Evolutionary conservation across 92 coral and sea anemone species (phyloP).

Genomic region (Phymanthus crucifer): DNA sequence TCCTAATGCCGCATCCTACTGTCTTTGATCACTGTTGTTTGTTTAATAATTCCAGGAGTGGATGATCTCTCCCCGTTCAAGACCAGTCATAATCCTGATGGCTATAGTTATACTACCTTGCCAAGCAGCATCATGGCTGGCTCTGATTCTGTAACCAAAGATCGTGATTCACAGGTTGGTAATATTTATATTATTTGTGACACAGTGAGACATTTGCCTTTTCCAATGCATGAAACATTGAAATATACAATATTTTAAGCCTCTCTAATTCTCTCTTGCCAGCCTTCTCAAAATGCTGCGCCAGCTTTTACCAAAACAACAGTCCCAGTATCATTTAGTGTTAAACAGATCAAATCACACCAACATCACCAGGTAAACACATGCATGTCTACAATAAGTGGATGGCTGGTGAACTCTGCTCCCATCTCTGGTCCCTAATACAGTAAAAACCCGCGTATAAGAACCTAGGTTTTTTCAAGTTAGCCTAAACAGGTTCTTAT

Average conservation of each 20-base stretch:
- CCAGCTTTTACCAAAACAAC: conserved; percentile 69
- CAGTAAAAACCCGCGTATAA: too few relatives aligned
- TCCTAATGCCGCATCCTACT: neutral
- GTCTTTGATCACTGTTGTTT: neutral
- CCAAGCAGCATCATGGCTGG: conserved; percentile 4
- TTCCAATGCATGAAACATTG: too few relatives aligned
- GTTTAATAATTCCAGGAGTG: neutral
- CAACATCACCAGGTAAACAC: neutral
- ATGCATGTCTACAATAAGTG: neutral
- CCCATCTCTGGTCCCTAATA: too few relatives aligned
- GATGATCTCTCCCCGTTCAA: conserved; percentile 32
- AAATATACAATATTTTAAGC: too few relatives aligned
- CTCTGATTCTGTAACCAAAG: conserved; percentile 35
- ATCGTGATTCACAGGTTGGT: conserved; percentile 28
- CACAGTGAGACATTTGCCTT: too few relatives aligned
- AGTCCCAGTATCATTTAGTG: conserved; percentile 41
- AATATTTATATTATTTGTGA: too few relatives aligned
- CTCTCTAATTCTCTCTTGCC: neutral
- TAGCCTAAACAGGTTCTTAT: too few relatives aligned
- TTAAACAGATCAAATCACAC: neutral
- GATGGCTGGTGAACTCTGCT: too few relatives aligned
- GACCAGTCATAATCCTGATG: neutral
- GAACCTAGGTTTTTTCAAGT: too few relatives aligned
- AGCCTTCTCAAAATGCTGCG: neutral
- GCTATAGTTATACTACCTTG: conserved; percentile 6